Percentiles rank a stretch among this genome's conserved stretches.
These are phyloP conservation scores for Isichthys henryi DNA, from an alignment of 2,113 vertebrate genomes.

Conservation along the genomic window DNA sequence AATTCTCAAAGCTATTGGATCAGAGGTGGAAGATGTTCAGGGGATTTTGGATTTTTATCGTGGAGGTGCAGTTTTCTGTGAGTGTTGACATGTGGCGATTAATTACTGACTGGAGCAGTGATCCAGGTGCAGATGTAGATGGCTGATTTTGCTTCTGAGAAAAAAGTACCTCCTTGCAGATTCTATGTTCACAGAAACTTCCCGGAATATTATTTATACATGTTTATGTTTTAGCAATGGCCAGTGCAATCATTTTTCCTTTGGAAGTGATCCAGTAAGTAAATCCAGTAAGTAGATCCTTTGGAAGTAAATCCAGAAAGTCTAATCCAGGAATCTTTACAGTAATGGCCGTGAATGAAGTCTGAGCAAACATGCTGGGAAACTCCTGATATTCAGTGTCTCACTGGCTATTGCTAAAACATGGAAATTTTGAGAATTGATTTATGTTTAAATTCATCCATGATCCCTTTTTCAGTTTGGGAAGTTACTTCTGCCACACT, in stretches of 20 bases:
- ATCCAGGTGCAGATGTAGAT: neutral
- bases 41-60: neutral
- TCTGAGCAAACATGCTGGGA: neutral
- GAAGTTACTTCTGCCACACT: neutral
- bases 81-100: neutral
- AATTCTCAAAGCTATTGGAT: neutral
- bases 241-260: neutral
- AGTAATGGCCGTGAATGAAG: neutral
- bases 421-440: conserved; percentile 3
- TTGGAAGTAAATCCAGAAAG: neutral
- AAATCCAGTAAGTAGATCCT: too few relatives aligned
- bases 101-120: neutral
- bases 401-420: neutral
- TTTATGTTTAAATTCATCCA: conserved; percentile 1
- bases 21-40: neutral
- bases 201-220: conserved; percentile 11
- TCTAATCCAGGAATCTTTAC: neutral
- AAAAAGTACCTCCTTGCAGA: conserved; percentile 19
- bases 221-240: conserved; percentile 15
- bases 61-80: neutral
- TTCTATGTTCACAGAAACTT: conserved; percentile 16
- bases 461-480: conserved; percentile 2
- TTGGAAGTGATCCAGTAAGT: too few relatives aligned
- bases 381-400: neutral
- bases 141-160: neutral